phyloP scores from a whole-genome alignment of 2,888 invertebrate genomes.

The Peribatodes rhomboidaria region DNA sequence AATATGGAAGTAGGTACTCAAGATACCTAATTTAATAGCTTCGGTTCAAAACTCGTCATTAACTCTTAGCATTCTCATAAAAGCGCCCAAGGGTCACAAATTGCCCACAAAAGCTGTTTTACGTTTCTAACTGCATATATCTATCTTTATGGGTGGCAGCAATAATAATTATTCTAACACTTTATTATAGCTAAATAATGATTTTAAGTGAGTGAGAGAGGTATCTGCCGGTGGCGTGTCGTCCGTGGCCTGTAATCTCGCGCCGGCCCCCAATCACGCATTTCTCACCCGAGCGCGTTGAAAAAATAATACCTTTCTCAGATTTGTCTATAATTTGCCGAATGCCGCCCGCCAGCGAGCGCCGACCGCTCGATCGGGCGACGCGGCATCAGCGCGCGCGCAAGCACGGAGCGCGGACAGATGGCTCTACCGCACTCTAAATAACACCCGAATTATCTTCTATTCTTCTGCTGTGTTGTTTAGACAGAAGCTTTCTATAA shows the following conservation, averaged over 20 bases:
- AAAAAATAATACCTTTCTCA: slow-evolving; percentile 84
- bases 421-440: slow-evolving; percentile 52
- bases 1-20: slow-evolving; percentile 17
- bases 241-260: slow-evolving; percentile 78
- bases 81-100: slow-evolving; percentile 42
- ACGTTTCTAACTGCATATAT: slow-evolving; percentile 36
- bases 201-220: slow-evolving; percentile 77
- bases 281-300: slow-evolving; percentile 86
- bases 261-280: slow-evolving; percentile 84
- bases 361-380: slow-evolving; percentile 8
- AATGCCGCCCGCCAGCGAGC: slow-evolving; percentile 66
- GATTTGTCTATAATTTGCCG: slow-evolving; percentile 85
- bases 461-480: slow-evolving; percentile 70
- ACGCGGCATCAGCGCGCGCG: slow-evolving; percentile 45
- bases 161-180: slow-evolving; percentile 75
- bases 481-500: slow-evolving; percentile 75
- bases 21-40: slow-evolving; percentile 22
- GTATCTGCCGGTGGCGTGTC: slow-evolving; percentile 80
- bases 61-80: slow-evolving; percentile 40
- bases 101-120: slow-evolving; percentile 42
- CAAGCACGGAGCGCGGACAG: slow-evolving; percentile 48
- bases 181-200: slow-evolving; percentile 84
- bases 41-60: slow-evolving; percentile 24
- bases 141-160: slow-evolving; percentile 71
- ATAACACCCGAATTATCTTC: slow-evolving; percentile 65